Evolutionary conservation across 1,140 invertebrate species (phyloP).

Genomic region (Papilio aristodemus): DNA sequence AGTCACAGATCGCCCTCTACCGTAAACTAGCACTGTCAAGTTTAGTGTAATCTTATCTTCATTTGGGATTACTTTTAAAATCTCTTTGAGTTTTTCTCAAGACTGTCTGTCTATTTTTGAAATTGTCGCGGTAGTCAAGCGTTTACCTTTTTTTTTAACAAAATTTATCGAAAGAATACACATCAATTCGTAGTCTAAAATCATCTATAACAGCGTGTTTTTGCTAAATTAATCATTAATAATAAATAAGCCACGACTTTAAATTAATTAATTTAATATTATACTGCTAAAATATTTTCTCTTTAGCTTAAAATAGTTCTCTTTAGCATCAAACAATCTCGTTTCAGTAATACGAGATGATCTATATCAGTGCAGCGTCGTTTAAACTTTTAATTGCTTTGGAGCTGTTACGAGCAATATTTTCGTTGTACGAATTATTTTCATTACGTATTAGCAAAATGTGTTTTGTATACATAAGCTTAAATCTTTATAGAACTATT

Average conservation of each 20-base stretch:
- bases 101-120: too few species aligned
- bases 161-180: too few species aligned
- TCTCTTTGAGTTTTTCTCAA: too few species aligned
- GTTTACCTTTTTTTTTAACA: too few species aligned
- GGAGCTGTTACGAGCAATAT: slow-evolving; percentile 19
- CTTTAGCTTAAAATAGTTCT: background rate
- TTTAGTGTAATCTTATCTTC: slow-evolving; percentile 53
- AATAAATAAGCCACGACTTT: too few species aligned
- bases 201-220: too few species aligned
- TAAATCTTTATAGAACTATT: too few species aligned
- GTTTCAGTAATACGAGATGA: slow-evolving; percentile 29
- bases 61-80: background rate
- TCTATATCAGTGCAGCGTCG: slow-evolving; percentile 29
- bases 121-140: too few species aligned
- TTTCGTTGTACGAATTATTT: slow-evolving; percentile 12
- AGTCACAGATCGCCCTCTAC: slow-evolving; percentile 51
- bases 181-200: too few species aligned
- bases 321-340: slow-evolving; percentile 23
- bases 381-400: slow-evolving; percentile 33
- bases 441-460: background rate
- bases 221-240: too few species aligned
- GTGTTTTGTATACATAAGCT: background rate
- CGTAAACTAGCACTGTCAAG: slow-evolving; percentile 67
- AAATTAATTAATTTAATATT: too few species aligned
- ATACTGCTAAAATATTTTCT: too few species aligned